Conservation (phyloP, 2,113 vertebrate genomes). For the Burhinus oedicnemus region DNA sequence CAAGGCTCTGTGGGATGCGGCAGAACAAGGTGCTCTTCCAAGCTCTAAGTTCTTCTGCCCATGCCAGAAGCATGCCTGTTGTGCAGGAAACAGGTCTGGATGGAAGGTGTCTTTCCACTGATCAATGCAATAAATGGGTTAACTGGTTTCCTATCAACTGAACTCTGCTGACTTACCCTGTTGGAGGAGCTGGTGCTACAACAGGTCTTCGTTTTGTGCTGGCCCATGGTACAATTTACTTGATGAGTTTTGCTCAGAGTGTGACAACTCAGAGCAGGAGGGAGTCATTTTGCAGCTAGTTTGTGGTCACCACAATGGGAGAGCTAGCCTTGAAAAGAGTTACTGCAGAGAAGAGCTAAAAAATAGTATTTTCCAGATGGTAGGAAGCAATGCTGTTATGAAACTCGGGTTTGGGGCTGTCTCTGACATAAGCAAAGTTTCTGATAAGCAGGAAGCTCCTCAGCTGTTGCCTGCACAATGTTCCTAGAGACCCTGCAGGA, state of each 20-base stretch:
- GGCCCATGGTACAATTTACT: background rate
- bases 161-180: background rate
- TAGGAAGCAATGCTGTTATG: background rate
- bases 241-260: background rate
- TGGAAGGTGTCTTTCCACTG: background rate
- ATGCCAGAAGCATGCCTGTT: accelerated
- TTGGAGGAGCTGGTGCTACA: background rate
- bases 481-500: background rate
- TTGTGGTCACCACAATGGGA: background rate
- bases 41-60: background rate
- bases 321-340: background rate
- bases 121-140: background rate
- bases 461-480: background rate
- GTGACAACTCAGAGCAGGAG: background rate
- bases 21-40: background rate
- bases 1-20: background rate
- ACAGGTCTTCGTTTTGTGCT: background rate
- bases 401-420: background rate
- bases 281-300: background rate
- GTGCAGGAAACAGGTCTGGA: background rate
- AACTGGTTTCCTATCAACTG: accelerated
- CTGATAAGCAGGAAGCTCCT: background rate
- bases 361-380: background rate
- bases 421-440: background rate
- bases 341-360: background rate